A percentile compares a stretch with the other conserved stretches of the same genome.
These are phyloP conservation scores for Sinocyclocheilus maitianheensis DNA, from an alignment of 2,113 vertebrate species.

Conservation along the genomic window DNA sequence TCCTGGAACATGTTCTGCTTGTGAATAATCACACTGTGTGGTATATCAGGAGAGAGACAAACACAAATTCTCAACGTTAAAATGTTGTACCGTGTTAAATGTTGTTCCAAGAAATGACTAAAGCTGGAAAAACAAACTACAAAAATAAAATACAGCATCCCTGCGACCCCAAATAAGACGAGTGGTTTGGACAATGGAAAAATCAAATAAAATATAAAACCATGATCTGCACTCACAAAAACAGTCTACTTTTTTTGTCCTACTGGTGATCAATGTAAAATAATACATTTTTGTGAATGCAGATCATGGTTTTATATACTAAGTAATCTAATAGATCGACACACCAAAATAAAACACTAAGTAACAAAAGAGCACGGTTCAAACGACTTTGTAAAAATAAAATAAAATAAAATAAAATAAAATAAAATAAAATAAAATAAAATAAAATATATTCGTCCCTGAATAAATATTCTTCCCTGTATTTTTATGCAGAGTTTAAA, in stretches of 20 bases:
- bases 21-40: not conserved
- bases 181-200: not conserved
- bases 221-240: too few relatives aligned
- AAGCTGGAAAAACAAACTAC: not conserved
- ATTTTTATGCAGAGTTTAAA: slow-evolving; percentile 83
- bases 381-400: not conserved
- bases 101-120: not conserved
- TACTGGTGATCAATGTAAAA: too few relatives aligned
- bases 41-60: not conserved
- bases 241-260: too few relatives aligned
- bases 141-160: not conserved
- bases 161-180: not conserved
- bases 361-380: too few relatives aligned
- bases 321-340: too few relatives aligned
- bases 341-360: too few relatives aligned
- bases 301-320: too few relatives aligned
- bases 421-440: not conserved
- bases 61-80: not conserved
- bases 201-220: not conserved
- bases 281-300: too few relatives aligned
- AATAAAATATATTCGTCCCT: not conserved
- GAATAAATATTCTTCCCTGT: slow-evolving; percentile 5
- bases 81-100: not conserved
- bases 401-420: not conserved
- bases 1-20: slow-evolving; percentile 1